Base-by-base conservation (phyloP, 2,113 vertebrate species). In the Panurus biarmicus region DNA sequence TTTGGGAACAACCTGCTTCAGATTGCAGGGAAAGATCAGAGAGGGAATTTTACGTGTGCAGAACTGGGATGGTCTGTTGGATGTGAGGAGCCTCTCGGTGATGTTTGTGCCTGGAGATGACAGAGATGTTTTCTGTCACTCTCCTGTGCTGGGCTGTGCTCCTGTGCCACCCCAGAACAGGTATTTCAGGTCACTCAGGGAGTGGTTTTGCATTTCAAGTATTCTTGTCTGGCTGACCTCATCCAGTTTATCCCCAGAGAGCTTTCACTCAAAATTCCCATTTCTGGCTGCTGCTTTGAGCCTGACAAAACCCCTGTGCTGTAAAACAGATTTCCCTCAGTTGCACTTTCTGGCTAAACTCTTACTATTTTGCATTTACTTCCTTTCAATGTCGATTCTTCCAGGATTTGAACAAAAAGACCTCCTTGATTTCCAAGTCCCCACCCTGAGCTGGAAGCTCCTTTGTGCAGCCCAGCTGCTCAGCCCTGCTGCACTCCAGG, bases 1-100 rank as follows among this genome's bases (percentile, higher is more conserved):
- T 98, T 97, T 97, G 95, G 96, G 97, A 91, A 97, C 96, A 82
- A 96, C 95, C 28, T 97, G 97, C 69, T 85, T 35, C 84, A 23
- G 91, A 84, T 82, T 97, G 95, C 66, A 97, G 86, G 90, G 76
- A 42, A 29, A 60, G 70, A 58, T 71, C 94, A 77, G 67, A 93
- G 76, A 82, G 16, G 40, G n/a, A 71, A 94, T 86, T 97, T 96
- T 95, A 72, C 1, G 12, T 94, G 72, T 21, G 53, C 26, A 31
- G 71, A 51, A 53, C 47, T 69, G 90, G 38, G 73, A 18, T 1
- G 20, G 6, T 24, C 28, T 78, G 29, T 35, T 10, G 53, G 64
- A 20, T 71, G 47, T 67, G 60, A 94, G 40, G 53, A 90, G 57
- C 53, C 75, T 38, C 61, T 58, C 4, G 3, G 9, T 25, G 40